Base-by-base conservation (phyloP, 2,888 invertebrate species). In the Chrysolina oricalcia region DNA sequence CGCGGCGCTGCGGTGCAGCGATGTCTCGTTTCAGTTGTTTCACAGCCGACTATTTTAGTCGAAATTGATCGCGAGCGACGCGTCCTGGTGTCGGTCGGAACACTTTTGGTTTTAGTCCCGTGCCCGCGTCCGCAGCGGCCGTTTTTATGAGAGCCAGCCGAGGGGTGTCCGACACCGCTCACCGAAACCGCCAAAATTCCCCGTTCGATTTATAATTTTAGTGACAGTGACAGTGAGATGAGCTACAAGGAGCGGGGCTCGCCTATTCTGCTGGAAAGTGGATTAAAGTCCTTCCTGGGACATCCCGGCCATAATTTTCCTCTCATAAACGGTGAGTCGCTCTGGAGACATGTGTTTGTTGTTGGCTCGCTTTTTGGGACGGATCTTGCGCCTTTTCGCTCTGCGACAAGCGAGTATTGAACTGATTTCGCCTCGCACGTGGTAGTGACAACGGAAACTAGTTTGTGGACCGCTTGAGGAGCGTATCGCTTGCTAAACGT, bases 241-340 rank as follows among this genome's bases (percentile, higher is more conserved):
- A 95, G 95, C 91, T 95, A 95, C 93, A 95, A 95, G 93, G 95
- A 95, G 92, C 94, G 94, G 91, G 87, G 86, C 85, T 95, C 95
- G 91, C 95, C 95, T 90, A 95, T 94, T 92, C 93, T 95, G 90
- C 93, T 95, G 91, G 95, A 95, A 92, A 94, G 94, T 91, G 95
- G 95, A 91, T 92, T 94, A 89, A 95, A 95, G 92, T 95, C 95
- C 87, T 93, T 95, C 90, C 93, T 95, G 89, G 93, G 93, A 90
- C 93, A 95, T 89, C 94, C 95, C 89, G 94, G 94, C 91, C 93
- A 94, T 90, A 93, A 94, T 90, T 94, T 93, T 90, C 94, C 94
- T 86, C 91, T 94, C 83, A 93, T 94, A 88, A 94, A 93, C 91
- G 94, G 94, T 91, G 92, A 94, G 89, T 83, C 71, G 41, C 63